Conservation (phyloP, 2,888 invertebrate species). For the Sarcophaga subvicina region DNA sequence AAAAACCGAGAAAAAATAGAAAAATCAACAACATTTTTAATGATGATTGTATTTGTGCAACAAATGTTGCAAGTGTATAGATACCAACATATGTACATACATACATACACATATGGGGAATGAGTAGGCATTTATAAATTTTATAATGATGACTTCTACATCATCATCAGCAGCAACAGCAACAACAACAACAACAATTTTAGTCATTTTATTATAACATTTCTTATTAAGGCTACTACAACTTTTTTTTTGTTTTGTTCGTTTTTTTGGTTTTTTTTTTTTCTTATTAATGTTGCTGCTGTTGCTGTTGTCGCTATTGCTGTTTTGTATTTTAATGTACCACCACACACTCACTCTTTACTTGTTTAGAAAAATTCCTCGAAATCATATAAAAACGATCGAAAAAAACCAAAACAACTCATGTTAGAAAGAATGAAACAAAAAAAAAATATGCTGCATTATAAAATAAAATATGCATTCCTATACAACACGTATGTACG, state of each 20-base stretch:
- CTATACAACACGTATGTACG: slow-evolving; percentile 9
- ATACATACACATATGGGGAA: slow-evolving; percentile 20
- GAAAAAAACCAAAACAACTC: neutral
- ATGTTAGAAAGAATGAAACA: neutral
- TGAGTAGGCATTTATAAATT: slow-evolving; percentile 61
- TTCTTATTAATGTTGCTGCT: neutral
- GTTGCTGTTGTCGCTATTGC: slow-evolving; percentile 18
- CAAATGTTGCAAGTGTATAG: slow-evolving; percentile 44
- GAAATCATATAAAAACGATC: slow-evolving; percentile 38
- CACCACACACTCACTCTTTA: neutral
- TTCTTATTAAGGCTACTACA: slow-evolving; percentile 65
- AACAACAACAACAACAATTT: neutral
- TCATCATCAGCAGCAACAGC: slow-evolving; percentile 31
- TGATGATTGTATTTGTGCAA: slow-evolving; percentile 38
- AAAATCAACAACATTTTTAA: neutral
- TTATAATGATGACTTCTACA: slow-evolving; percentile 63
- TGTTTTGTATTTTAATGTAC: slow-evolving; percentile 31
- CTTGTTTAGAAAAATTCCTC: slow-evolving; percentile 55
- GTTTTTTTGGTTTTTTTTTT: too few relatives aligned
- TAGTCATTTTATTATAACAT: slow-evolving; percentile 32
- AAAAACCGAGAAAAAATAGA: neutral
- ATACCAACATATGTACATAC: neutral
- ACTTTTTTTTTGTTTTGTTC: slow-evolving; percentile 21
- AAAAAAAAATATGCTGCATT: neutral
- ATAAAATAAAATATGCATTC: neutral